Percentiles rank a stretch among this genome's conserved stretches.
These are phyloP conservation scores for Cremastinae sp. DNA, from an alignment of 2,888 invertebrate species.

Conservation along the genomic window DNA sequence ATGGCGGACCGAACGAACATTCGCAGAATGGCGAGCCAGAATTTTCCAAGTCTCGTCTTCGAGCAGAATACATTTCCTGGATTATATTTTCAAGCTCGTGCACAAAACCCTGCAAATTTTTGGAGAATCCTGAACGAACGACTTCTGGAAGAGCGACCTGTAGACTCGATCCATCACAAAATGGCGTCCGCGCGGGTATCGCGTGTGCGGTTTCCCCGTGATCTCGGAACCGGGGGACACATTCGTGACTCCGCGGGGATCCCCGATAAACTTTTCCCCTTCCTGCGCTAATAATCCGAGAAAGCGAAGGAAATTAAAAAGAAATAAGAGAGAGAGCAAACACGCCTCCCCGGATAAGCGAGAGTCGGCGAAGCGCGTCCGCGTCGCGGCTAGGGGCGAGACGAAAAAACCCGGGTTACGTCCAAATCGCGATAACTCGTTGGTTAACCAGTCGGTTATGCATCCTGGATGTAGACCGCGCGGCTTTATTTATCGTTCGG, in stretches of 20 bases:
- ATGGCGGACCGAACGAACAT: too few relatives aligned
- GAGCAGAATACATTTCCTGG: too few relatives aligned
- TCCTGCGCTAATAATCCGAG: constrained; percentile 48
- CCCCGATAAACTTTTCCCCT: constrained; percentile 20
- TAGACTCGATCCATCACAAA: not conserved
- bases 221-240: constrained; percentile 55
- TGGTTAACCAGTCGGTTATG: not conserved
- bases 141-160: constrained; percentile 3
- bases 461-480: too few relatives aligned
- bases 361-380: constrained; percentile 9
- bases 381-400: too few relatives aligned
- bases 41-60: too few relatives aligned
- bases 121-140: too few relatives aligned
- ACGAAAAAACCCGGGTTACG: too few relatives aligned
- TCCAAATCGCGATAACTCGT: too few relatives aligned
- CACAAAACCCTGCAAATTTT: too few relatives aligned
- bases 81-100: too few relatives aligned
- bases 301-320: constrained; percentile 12
- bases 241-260: constrained; percentile 54
- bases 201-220: constrained; percentile 49
- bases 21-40: too few relatives aligned
- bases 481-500: too few relatives aligned
- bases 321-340: not conserved
- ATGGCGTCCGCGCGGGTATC: constrained; percentile 1
- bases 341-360: not conserved